Conservation (phyloP, 2,888 invertebrate genomes). For the Hirudinaria manillensis region DNA sequence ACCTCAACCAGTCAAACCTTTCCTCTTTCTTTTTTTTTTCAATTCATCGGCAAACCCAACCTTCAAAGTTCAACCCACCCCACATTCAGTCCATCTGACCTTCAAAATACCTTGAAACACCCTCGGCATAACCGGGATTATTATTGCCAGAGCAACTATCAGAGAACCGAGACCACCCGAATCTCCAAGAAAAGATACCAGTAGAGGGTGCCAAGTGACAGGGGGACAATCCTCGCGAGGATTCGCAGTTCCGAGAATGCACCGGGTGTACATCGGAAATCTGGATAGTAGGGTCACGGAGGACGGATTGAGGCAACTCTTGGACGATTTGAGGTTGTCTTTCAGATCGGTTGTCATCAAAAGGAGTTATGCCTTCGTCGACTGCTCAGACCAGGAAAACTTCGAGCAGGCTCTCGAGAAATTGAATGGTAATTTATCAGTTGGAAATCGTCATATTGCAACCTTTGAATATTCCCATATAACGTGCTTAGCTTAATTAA, state of each 20-base stretch:
- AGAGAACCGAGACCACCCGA: no score
- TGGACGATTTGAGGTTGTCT: conserved; percentile 71
- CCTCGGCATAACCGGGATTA: no score
- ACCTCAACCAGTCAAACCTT: background rate
- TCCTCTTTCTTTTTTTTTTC: background rate
- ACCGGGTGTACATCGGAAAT: conserved; percentile 67
- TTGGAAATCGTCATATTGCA: background rate
- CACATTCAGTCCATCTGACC: no score
- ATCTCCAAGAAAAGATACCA: no score
- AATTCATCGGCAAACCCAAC: no score
- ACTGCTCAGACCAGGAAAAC: conserved; percentile 74
- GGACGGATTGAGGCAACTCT: conserved; percentile 68
- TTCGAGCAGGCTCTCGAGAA: conserved; percentile 78
- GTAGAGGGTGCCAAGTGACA: no score
- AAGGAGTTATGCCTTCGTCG: conserved; percentile 79
- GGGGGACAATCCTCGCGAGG: no score
- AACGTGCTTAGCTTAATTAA: background rate
- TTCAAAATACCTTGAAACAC: no score
- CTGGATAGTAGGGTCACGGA: conserved; percentile 72
- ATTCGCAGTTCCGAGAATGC: conserved; percentile 32
- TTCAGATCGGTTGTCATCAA: conserved; percentile 70
- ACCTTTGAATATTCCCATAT: background rate
- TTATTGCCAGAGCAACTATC: no score
- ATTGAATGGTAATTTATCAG: conserved; percentile 63
- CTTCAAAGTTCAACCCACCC: no score